Percentiles rank a stretch among this genome's conserved stretches.
Evolutionary conservation across 2,888 invertebrate genomes (phyloP).

Genomic region (Sinohyriopsis cumingii): DNA sequence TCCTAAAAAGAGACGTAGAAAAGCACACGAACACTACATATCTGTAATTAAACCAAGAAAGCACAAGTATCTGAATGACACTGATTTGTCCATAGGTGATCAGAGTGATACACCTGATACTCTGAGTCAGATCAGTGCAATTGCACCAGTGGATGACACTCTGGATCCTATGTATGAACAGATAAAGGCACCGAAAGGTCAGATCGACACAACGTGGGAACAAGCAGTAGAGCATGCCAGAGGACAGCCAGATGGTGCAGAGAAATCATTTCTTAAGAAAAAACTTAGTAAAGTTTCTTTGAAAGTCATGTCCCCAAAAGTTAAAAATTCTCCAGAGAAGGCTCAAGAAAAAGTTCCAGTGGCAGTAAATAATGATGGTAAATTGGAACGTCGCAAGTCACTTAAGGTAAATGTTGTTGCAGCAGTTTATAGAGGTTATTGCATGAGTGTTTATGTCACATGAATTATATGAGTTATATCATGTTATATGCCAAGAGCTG

Average conservation of each 20-base stretch:
- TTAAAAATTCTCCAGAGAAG: slow-evolving; percentile 15
- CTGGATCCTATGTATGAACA: slow-evolving; percentile 25
- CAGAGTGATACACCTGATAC: slow-evolving; percentile 55
- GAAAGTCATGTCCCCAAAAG: slow-evolving; percentile 10
- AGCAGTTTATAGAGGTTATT: background rate
- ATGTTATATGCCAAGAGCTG: too few species aligned
- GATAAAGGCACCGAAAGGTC: slow-evolving; percentile 20
- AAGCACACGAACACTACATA: slow-evolving; percentile 15
- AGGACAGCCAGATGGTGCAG: slow-evolving; percentile 66
- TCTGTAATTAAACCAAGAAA: slow-evolving; percentile 16
- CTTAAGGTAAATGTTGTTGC: slow-evolving; percentile 39
- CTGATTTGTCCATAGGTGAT: slow-evolving; percentile 42
- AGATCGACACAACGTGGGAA: slow-evolving; percentile 58
- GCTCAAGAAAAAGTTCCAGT: slow-evolving; percentile 32
- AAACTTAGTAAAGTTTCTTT: slow-evolving; percentile 32
- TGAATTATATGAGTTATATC: too few species aligned
- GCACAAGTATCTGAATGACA: slow-evolving; percentile 33
- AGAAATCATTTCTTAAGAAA: slow-evolving; percentile 50
- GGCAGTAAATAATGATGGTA: slow-evolving; percentile 10
- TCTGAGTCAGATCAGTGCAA: slow-evolving; percentile 62
- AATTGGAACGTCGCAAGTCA: slow-evolving; percentile 49
- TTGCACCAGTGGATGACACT: slow-evolving; percentile 52
- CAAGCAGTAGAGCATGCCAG: slow-evolving; percentile 60
- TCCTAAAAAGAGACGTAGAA: slow-evolving; percentile 25
- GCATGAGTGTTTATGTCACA: too few species aligned